A percentile compares a stretch with the other conserved stretches of the same genome.
Conservation (phyloP, 1,140 invertebrate genomes). For the Trypoxylus dichotomus region DNA sequence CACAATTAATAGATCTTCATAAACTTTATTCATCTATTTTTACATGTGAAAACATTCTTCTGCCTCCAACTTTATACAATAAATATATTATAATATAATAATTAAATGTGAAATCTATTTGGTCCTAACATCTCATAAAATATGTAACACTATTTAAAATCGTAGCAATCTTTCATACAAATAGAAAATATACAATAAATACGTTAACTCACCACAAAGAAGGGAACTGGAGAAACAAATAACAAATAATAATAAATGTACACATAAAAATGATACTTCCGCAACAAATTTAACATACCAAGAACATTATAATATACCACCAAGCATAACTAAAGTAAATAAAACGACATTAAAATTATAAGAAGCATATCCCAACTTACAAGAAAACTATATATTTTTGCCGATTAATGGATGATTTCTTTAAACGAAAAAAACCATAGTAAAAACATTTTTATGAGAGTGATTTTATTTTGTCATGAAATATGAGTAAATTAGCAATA, state of each 20-base stretch:
- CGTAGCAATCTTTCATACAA: slow-evolving; percentile 29
- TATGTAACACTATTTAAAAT: slow-evolving; percentile 28
- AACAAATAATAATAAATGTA: slow-evolving; percentile 16
- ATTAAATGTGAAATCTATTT: slow-evolving; percentile 47
- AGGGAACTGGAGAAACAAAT: background rate
- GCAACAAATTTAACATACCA: background rate
- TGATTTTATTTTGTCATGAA: background rate
- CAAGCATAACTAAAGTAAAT: background rate
- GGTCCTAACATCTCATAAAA: slow-evolving; percentile 45
- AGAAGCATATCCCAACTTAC: background rate
- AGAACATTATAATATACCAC: background rate
- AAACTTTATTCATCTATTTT: slow-evolving; percentile 33
- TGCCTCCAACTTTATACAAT: slow-evolving; percentile 45
- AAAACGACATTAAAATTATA: background rate
- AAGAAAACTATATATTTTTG: background rate
- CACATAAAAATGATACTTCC: background rate
- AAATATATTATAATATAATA: slow-evolving; percentile 40
- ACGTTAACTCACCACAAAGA: slow-evolving; percentile 19
- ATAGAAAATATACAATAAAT: slow-evolving; percentile 26
- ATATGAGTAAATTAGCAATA: background rate
- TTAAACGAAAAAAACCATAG: background rate
- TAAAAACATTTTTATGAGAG: background rate
- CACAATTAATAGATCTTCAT: background rate
- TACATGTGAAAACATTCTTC: slow-evolving; percentile 33
- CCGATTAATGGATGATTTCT: background rate